Percentiles rank a stretch among this genome's conserved stretches.
Evolutionary conservation across 2,888 invertebrate species (phyloP).

Genomic region (Cloeon dipterum): DNA sequence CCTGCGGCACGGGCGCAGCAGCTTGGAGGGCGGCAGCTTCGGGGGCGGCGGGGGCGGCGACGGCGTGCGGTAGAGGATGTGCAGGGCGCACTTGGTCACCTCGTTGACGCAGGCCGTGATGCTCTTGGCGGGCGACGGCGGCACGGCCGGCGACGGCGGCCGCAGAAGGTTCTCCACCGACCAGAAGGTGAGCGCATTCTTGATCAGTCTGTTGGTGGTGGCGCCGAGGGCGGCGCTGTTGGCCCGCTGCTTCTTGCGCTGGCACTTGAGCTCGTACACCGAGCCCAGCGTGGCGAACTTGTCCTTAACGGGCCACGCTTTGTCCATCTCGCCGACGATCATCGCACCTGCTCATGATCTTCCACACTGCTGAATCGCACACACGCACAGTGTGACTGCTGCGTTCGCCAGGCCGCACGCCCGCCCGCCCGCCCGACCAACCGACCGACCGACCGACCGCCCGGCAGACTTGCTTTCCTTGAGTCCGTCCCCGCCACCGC

Average conservation of each 20-base stretch:
- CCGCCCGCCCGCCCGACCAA: too few relatives aligned
- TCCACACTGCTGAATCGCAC: too few relatives aligned
- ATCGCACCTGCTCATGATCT: too few relatives aligned
- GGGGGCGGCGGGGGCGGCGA: constrained; percentile 3
- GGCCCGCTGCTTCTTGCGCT: constrained; percentile 3
- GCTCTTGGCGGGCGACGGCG: constrained; percentile 4
- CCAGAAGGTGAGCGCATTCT: constrained; percentile 6
- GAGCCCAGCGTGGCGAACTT: constrained; percentile 7
- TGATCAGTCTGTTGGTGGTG: constrained; percentile 3
- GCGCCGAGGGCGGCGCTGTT: constrained; percentile 1
- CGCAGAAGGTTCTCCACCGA: constrained; percentile 5
- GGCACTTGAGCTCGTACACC: constrained; percentile 7
- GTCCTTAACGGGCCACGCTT: neutral
- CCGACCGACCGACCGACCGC: too few relatives aligned
- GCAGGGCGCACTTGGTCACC: constrained; percentile 10
- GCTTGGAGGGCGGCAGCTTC: constrained; percentile 3
- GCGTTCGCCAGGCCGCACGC: too few relatives aligned
- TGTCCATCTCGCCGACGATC: too few relatives aligned
- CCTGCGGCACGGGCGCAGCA: neutral
- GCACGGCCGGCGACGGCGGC: neutral
- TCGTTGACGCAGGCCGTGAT: constrained; percentile 10
- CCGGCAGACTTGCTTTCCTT: too few relatives aligned
- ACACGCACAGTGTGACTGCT: too few relatives aligned
- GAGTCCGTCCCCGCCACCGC: too few relatives aligned
- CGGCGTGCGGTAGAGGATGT: constrained; percentile 10